Evolutionary conservation across 2,888 invertebrate genomes (phyloP), one percentile per base, ranked within the genome.

Genomic region (Anticlea derivata): DNA sequence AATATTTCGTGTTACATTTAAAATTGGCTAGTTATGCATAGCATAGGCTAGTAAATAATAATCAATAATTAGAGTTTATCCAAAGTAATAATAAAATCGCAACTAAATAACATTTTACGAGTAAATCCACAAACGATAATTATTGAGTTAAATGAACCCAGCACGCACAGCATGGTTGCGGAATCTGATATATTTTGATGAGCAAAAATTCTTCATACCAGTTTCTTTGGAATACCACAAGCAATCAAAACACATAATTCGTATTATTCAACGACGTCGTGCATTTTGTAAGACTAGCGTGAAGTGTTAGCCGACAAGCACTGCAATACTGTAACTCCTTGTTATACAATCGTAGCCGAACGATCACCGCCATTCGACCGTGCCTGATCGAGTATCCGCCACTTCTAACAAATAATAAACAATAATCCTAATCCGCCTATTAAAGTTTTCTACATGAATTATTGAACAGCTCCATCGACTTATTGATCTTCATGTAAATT

Each of bases 201-300:
- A 41, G 12, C 10, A 11, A 27, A 43, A 43, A 43, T 33, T 8
- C 10, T 13, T 29, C 39, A 54, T 55, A 59, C 57, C 57, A 20
- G 39, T 37, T 50, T 55, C 30, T 6, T 57, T 33, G 48, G 60
- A 65, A 58, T 58, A 60, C 62, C 73, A 70, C 65, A 78, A 65
- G 58, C 81, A 79, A 62, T 80, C 76, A 61, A 82, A 79, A 65
- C 81, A 83, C 80, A 81, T 80, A 61, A 69, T 48, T 34, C 50
- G 45, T 41, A 43, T 41, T 50, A 49, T 51, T 62, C 54, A 63
- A 65, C 68, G 69, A 65, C 56, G 55, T 65, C 65, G 61, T 56
- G 51, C 66, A 57, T 70, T 63, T 69, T 65, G 64, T 63, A 64
- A 68, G 64, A 71, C 67, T 68, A 61, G 49, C 55, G 51, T 50